Evolutionary conservation across 2,888 invertebrate genomes (phyloP), one percentile per base, ranked within the genome.

Genomic region (Diarsia brunnea): DNA sequence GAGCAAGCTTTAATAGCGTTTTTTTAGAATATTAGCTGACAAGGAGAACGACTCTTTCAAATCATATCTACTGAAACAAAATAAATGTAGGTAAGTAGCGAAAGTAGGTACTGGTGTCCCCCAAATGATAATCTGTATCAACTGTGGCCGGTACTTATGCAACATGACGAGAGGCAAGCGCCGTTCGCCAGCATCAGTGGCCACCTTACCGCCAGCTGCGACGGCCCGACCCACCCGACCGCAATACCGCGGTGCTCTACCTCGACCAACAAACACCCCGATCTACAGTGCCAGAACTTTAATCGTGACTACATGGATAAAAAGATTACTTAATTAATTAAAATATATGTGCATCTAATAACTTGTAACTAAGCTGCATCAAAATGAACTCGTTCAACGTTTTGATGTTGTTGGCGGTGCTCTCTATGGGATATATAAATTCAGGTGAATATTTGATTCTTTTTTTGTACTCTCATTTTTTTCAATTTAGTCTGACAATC

Each of bases 121-220:
- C 95, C 96, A 96, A 96, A 96, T 95, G 95, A 95, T 95, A 94
- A 96, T 96, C 95, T 95, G 95, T 95, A 95, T 96, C 95, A 95
- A 93, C 91, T 91, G 89, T 84, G 90, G 90, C 89, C 90, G 90
- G 90, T 90, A 91, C 93, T 96, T 95, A 96, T 95, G 95, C 95
- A 96, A 96, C 91, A 79, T 83, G 87, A 88, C 89, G 87, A 88
- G 88, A 88, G 89, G 79, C 88, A 84, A 78, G 79, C 90, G 91
- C 91, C 89, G 88, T 84, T 91, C 90, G 88, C 90, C 92, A 90
- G 91, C 91, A 88, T 89, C 94, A 94, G 95, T 94, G 91, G 89
- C 84, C 88, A 86, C 83, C 88, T 90, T 89, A 89, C 92, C 89
- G 88, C 90, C 90, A 88, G 82, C 89, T 83, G 85, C 89, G 90